Evolutionary conservation across 2,888 invertebrate species (phyloP).

Genomic region (Morinoia aosen): DNA sequence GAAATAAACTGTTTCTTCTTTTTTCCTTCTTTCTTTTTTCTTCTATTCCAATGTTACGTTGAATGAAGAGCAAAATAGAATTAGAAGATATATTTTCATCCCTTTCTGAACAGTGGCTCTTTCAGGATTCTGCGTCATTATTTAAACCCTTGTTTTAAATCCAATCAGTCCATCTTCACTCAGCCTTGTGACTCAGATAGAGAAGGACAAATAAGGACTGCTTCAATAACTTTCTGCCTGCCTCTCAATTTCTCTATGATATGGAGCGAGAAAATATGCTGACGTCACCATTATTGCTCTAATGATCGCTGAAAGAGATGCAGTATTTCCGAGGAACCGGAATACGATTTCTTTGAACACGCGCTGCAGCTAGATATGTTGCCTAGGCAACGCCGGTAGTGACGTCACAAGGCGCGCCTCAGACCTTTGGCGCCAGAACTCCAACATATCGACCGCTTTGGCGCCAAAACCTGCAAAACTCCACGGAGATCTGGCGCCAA

Average conservation of each 20-base stretch:
- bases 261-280: background rate
- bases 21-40: too few relatives aligned
- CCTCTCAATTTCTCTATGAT: background rate
- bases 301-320: background rate
- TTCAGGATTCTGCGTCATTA: background rate
- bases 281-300: background rate
- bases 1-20: too few relatives aligned
- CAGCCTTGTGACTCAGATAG: background rate
- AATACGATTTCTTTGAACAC: background rate
- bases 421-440: constrained; percentile 39
- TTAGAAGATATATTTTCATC: background rate
- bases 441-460: constrained; percentile 33
- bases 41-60: too few relatives aligned
- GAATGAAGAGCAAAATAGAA: too few relatives aligned
- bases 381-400: background rate
- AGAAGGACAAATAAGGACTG: background rate
- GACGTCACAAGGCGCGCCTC: constrained; percentile 9
- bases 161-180: background rate
- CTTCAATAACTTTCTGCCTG: background rate
- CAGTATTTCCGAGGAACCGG: background rate
- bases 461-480: constrained; percentile 51
- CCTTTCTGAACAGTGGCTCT: background rate
- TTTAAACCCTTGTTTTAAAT: background rate
- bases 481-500: constrained; percentile 49
- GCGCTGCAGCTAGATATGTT: background rate